Conservation (phyloP, 1,140 invertebrate species). For the Penaeus indicus region DNA sequence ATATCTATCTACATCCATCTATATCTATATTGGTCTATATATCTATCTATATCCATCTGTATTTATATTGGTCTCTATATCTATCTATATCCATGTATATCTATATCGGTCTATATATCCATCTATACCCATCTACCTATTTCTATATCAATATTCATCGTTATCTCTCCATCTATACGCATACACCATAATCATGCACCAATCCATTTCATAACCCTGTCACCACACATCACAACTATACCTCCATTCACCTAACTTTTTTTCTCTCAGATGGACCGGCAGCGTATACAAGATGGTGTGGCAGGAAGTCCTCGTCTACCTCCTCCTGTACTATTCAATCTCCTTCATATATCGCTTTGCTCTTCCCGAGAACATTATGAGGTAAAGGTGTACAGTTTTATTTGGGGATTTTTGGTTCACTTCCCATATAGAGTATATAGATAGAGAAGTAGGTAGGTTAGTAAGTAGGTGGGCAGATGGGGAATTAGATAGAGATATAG, state of each 20-base stretch:
- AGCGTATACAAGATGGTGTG: slow-evolving; percentile 12
- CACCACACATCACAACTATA: too few species aligned
- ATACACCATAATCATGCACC: too few species aligned
- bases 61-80: background rate
- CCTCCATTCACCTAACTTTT: too few species aligned
- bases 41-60: background rate
- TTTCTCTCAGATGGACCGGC: background rate
- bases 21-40: background rate
- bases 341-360: background rate
- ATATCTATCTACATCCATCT: background rate
- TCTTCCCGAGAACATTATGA: background rate
- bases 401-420: too few species aligned
- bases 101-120: background rate
- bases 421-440: too few species aligned
- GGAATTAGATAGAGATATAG: too few species aligned
- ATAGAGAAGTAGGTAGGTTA: too few species aligned
- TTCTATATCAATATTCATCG: too few species aligned
- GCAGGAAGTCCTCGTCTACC: background rate
- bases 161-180: too few species aligned
- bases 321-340: background rate
- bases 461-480: too few species aligned
- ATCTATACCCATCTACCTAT: background rate
- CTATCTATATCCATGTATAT: background rate
- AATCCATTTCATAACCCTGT: background rate
- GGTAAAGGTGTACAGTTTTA: too few species aligned